Percentiles rank a stretch among this genome's conserved stretches.
Conservation (phyloP, 2,797 vertebrate genomes). For the Glyptemys insculpta region DNA sequence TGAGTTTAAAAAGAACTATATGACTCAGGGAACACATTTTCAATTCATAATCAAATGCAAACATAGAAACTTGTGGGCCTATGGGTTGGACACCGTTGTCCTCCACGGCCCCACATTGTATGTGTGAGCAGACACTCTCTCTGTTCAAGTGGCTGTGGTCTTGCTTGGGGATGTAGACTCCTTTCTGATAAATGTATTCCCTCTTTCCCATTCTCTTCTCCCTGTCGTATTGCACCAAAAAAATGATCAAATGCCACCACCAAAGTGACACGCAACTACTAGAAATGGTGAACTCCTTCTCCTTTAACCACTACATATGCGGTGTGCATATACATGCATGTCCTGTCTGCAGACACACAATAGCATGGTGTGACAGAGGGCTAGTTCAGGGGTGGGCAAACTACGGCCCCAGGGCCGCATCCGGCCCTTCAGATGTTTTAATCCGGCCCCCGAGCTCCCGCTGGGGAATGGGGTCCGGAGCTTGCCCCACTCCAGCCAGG, state of each 20-base stretch:
- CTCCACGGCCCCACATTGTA: background rate
- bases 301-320: accelerated
- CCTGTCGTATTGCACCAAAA: background rate
- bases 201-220: background rate
- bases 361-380: no score
- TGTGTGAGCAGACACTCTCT: background rate
- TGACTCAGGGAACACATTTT: background rate
- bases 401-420: no score
- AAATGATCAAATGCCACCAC: background rate
- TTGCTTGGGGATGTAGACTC: background rate
- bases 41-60: background rate
- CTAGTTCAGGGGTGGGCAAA: no score
- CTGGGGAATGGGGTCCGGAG: no score
- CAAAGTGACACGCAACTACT: background rate
- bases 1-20: background rate
- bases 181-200: background rate
- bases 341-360: background rate
- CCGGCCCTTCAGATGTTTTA: no score
- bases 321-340: background rate
- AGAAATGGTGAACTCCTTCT: background rate
- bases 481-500: no score
- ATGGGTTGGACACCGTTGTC: background rate
- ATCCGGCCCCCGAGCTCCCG: no score
- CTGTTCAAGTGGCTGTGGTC: background rate
- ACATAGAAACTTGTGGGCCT: background rate